A percentile compares a stretch with the other conserved stretches of the same genome.
These are phyloP conservation scores for Epizoanthus ramosus DNA, from an alignment of 92 coral and sea anemone species.

Conservation along the genomic window DNA sequence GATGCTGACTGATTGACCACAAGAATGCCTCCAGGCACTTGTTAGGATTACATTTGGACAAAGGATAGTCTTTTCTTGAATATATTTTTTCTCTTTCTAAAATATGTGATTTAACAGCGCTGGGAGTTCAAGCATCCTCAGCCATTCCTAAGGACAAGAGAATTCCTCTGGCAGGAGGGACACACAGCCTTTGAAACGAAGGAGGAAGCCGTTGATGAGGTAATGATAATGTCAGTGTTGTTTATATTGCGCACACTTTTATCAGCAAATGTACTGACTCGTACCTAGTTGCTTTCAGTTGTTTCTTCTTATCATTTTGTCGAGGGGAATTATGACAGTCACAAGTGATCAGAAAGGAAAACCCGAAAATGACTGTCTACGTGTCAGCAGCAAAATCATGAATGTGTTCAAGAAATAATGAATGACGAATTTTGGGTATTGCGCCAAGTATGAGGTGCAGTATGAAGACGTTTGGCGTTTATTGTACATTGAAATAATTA, in stretches of 20 bases:
- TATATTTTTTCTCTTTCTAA: neutral
- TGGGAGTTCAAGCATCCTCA: conserved; percentile 99
- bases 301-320: too few relatives aligned
- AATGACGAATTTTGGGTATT: too few relatives aligned
- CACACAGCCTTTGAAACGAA: conserved; percentile 89
- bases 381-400: too few relatives aligned
- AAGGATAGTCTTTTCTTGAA: neutral
- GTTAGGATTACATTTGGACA: neutral
- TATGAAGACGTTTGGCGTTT: too few relatives aligned
- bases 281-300: too few relatives aligned
- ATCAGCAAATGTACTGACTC: neutral
- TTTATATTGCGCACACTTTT: neutral
- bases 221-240: conserved; percentile 13
- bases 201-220: conserved; percentile 90
- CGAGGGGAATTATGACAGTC: too few relatives aligned
- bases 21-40: neutral
- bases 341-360: too few relatives aligned
- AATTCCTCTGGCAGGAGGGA: conserved; percentile 99
- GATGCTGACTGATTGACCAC: neutral
- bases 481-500: too few relatives aligned
- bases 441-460: too few relatives aligned
- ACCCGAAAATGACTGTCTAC: too few relatives aligned
- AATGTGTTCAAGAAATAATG: too few relatives aligned
- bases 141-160: conserved; percentile 94
- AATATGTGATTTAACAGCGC: conserved; percentile 55